Base-by-base conservation (phyloP, 1,140 invertebrate species). In the Hylaeus volcanicus region DNA sequence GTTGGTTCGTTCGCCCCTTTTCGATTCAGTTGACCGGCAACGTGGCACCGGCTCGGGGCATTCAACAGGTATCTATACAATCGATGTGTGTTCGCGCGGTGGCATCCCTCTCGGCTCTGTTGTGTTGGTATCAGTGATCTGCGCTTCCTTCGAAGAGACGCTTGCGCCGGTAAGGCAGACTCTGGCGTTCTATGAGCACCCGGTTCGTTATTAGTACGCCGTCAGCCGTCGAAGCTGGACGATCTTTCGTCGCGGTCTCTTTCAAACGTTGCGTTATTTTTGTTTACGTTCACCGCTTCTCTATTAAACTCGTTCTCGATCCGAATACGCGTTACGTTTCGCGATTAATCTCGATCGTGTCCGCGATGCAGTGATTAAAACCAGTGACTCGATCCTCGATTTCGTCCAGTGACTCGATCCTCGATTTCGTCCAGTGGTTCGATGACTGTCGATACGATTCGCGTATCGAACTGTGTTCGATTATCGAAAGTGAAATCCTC, bases 1-100 rank as follows among this genome's bases (percentile, higher is more conserved):
- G 15, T 14, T 8, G 69, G 51, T 65, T 73, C 70, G 51, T 65
- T 76, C 64, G 53, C 26, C 61, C 41, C 61, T 79, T 79, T 79
- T 56, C 77, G 77, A 74, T 79, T 39, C 53, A 74, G 60, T 56
- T 74, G 77, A 74, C 70, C 70, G 61, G 51, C 70, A 75, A 56
- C 70, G 77, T 79, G 76, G 8, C 56, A 15, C 26, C 60, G 69
- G 68, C 61, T 56, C 12, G 41, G 3, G 26, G 43, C 70, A 79
- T 79, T 79, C 77, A 79, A 79, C 77, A 79, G 77, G 77, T 79
- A 79, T 64, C 70, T 74, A 65, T 79, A 79, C 41, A 79, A 79
- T 79, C 77, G 70, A 79, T 79, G 77, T 71, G 56, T 79, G 76
- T 64, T 53, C 63, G 75, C 61, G 76, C 45, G 6, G 55, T 53